Base-by-base conservation (phyloP, 1,140 invertebrate genomes). In the Magallana gigas region DNA sequence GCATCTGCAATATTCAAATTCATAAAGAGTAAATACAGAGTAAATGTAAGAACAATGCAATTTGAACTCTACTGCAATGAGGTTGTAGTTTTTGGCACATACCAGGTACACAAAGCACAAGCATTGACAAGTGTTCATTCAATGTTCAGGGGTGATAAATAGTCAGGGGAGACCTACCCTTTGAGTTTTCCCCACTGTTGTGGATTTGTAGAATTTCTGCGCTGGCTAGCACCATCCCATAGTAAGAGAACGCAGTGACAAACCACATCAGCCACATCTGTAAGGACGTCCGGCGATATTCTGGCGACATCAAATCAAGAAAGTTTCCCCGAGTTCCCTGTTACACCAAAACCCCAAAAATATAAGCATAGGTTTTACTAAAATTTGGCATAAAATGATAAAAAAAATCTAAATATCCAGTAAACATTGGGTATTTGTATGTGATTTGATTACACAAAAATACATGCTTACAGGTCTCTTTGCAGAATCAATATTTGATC, bases 241-340 rank as follows among this genome's bases (percentile, higher is more conserved):
- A 99, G 93, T 99, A 99, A 92, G 97, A 98, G 94, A 99, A 99
- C 1, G 98, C 98, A 94, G 98, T 98, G 0, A 97, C 96, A 95
- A 98, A 97, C 98, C 98, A 98, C 90, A 96, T 94, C 88, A 94
- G 89, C 93, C 91, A 92, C 12, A 94, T 83, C 87, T 93, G 90
- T 9, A 94, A 57, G 7, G 93, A 93, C 64, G 93, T 94, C 14
- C 91, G 85, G 16, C 88, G 64, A 84, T 94, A 95, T 48, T 91
- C 89, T 8, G 84, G 80, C 8, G 88, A 90, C 83, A 95, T 93
- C 83, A 95, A 83, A 88, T 94, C 93, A 62, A 57, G 76, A 6
- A 91, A 87, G 7, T 90, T 88, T 8, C 93, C 94, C 57, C 91
- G 83, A 23, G 88, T 60, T 36, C 83, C 85, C 92, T 92, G 86